These are phyloP conservation scores for Cygnus olor DNA, from an alignment of 2,797 vertebrate genomes.

Conservation along the genomic window DNA sequence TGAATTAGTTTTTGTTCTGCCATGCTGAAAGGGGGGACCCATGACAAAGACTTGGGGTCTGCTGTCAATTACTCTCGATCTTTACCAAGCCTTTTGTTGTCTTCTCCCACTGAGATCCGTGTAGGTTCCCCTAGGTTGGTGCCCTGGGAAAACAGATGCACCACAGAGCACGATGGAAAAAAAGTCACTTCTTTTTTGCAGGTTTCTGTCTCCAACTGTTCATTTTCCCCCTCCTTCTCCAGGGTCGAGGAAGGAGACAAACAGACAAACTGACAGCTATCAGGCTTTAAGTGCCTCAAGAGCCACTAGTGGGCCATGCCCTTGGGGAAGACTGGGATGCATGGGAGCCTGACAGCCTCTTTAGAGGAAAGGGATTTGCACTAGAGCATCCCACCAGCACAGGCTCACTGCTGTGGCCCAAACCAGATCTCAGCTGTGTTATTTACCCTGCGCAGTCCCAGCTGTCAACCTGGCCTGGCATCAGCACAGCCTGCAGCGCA, in stretches of 20 bases:
- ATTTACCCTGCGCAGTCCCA: slow-evolving; percentile 4
- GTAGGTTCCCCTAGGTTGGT: neutral
- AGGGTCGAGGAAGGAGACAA: neutral
- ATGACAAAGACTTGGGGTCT: neutral
- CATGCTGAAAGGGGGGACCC: neutral
- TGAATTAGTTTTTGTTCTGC: neutral
- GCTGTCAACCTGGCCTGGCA: slow-evolving; percentile 66
- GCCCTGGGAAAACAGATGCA: neutral
- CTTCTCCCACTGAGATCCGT: neutral
- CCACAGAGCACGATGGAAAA: neutral
- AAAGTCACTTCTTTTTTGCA: neutral
- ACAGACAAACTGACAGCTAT: accelerated
- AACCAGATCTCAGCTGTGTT: slow-evolving; percentile 10
- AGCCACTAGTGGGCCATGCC: neutral
- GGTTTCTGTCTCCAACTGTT: neutral
- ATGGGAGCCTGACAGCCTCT: neutral
- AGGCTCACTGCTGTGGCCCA: neutral
- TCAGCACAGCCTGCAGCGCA: neutral
- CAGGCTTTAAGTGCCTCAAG: neutral
- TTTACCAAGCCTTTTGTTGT: neutral
- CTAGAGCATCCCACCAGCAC: neutral
- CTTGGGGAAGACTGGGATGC: neutral
- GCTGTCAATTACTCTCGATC: neutral
- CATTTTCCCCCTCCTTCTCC: neutral
- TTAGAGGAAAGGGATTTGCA: neutral